Base-by-base conservation (phyloP, 2,888 invertebrate genomes). In the Cremastinae sp. region DNA sequence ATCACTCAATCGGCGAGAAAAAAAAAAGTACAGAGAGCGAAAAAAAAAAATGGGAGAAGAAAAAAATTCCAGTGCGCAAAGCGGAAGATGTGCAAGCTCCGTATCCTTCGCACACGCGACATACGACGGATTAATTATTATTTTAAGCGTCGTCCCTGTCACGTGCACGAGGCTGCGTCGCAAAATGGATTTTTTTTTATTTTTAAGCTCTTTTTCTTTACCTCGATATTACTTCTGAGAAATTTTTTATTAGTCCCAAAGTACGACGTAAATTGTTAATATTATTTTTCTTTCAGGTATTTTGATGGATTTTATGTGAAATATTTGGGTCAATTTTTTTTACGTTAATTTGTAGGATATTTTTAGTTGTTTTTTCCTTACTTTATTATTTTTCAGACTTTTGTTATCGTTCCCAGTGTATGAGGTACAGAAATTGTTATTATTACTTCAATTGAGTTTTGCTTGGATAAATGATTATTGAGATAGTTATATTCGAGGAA, bases 1-100 rank as follows among this genome's bases (percentile, higher is more conserved):
- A 78, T 78, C 58, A 64, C 58, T 75, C 78, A 37, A 74, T 78
- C 72, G 78, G 45, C 62, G 71, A 72, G 70, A 62, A 65, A 71
- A 66, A 70, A 70, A 59, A 37, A 56, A 5, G 1, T 4, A 45
- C 14, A 53, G 28, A 2, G 28, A 28, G 28, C n/a, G n/a, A n/a
- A 28, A 5, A 2, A 28, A 28, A 28, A 28, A 28, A 28, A 28
- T 28, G 5, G 28, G 20, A 49, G 20, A 12, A 45, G 45, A 2
- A 45, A 41, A 18, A 1, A 58, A 58, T 58, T 72, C 12, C 28
- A 65, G 66, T 61, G 41, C 22, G 47, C 58, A 37, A 45, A 56
- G 43, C 53, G 20, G 9, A 41, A 7, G 14, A 56, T 41, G 61
- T 18, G 37, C 47, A 58, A 64, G 20, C 59, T 68, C 39, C 55